These are phyloP conservation scores for Chaetops frenatus DNA, from an alignment of 2,113 vertebrate genomes.

Conservation along the genomic window DNA sequence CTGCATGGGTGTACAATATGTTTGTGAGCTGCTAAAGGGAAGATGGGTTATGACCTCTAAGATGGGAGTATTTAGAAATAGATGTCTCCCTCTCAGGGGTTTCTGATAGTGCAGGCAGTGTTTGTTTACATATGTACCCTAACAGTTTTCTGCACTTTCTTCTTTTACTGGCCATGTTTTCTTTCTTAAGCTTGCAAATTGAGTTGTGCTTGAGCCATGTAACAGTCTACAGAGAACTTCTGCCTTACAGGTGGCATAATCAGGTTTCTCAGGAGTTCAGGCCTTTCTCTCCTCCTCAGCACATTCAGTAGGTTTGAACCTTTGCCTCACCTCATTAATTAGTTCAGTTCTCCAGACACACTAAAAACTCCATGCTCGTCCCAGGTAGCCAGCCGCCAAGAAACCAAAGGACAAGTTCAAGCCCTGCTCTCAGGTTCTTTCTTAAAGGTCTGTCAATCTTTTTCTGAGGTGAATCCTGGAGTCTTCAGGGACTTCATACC, in stretches of 20 bases:
- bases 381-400: not conserved
- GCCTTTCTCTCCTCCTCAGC: not conserved
- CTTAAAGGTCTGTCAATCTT: conserved; percentile 49
- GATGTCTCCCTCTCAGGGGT: rapidly evolving
- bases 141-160: not conserved
- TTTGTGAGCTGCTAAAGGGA: not conserved
- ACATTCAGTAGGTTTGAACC: not conserved
- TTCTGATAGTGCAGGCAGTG: not conserved
- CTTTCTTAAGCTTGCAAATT: not conserved
- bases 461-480: not conserved
- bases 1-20: not conserved
- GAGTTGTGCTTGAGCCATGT: not conserved
- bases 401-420: conserved; percentile 48
- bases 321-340: conserved; percentile 33
- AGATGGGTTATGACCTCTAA: not conserved
- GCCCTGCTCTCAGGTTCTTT: not conserved
- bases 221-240: not conserved
- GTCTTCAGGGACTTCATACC: not conserved
- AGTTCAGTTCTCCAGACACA: conserved; percentile 16
- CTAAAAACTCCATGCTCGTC: not conserved
- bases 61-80: not conserved
- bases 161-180: not conserved
- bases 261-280: not conserved
- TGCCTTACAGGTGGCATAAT: not conserved
- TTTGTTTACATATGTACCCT: not conserved